Evolutionary conservation across 2,113 vertebrate species (phyloP).

Genomic region (Mormoops blainvillei): DNA sequence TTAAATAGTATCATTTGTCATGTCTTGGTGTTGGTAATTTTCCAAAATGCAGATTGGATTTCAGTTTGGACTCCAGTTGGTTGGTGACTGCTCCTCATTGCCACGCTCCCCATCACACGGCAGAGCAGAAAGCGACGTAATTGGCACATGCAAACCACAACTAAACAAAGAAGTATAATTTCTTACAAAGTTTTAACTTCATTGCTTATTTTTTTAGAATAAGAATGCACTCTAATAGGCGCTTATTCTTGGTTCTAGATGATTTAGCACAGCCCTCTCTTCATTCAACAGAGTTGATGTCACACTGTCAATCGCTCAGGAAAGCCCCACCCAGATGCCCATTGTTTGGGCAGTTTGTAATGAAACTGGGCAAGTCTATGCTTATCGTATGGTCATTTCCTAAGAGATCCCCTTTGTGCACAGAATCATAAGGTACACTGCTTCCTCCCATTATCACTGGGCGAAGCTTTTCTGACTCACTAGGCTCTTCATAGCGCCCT

Average conservation of each 20-base stretch:
- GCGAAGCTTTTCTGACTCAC: background rate
- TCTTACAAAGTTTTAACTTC: conserved; percentile 3
- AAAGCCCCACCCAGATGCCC: background rate
- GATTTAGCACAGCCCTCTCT: background rate
- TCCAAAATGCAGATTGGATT: background rate
- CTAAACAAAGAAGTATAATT: background rate
- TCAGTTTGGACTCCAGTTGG: background rate
- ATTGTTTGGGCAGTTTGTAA: background rate
- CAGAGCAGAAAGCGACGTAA: background rate
- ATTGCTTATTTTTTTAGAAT: background rate
- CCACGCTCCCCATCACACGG: background rate
- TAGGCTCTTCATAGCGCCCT: conserved; percentile 18
- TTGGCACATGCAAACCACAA: background rate
- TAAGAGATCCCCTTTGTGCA: background rate
- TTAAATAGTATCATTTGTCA: background rate
- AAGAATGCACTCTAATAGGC: background rate
- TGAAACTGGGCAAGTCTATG: background rate
- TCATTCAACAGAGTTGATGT: background rate
- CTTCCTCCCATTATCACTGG: background rate
- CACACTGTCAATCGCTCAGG: background rate
- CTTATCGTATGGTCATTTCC: background rate
- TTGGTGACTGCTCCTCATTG: background rate
- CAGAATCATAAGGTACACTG: background rate
- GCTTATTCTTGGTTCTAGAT: background rate
- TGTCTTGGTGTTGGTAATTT: background rate